Evolutionary conservation across 2,888 invertebrate species (phyloP).

Genomic region (Nomada goodeniana): DNA sequence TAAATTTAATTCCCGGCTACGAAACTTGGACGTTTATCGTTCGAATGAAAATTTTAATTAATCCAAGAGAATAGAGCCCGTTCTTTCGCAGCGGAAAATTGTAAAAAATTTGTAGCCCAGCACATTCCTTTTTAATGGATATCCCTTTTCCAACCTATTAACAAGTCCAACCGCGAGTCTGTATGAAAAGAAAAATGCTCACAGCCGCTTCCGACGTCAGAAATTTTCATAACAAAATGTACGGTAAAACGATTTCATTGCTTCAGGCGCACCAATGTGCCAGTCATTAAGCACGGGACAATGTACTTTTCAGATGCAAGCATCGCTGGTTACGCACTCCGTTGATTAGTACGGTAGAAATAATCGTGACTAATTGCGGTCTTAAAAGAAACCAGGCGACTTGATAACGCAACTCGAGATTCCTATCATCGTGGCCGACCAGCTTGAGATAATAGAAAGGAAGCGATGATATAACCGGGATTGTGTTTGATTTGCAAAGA

Average conservation of each 20-base stretch:
- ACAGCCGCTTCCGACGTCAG: background rate
- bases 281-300: slow-evolving; percentile 12
- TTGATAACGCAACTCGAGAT: slow-evolving; percentile 44
- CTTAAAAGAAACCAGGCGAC: slow-evolving; percentile 19
- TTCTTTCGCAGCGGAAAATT: background rate
- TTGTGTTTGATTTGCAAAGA: background rate
- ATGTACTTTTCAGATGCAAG: background rate
- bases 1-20: background rate
- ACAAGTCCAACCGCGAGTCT: background rate
- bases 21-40: background rate
- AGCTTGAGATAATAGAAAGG: slow-evolving; percentile 19
- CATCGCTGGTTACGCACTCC: slow-evolving; percentile 25
- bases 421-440: slow-evolving; percentile 21
- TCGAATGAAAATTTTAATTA: slow-evolving; percentile 4
- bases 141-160: background rate
- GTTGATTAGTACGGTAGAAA: slow-evolving; percentile 50
- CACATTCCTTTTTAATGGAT: background rate
- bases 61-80: slow-evolving; percentile 17
- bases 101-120: slow-evolving; percentile 16
- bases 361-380: slow-evolving; percentile 43
- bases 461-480: slow-evolving; percentile 15
- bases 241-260: background rate
- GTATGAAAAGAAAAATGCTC: background rate
- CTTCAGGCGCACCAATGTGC: background rate
- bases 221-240: background rate